Conservation (phyloP, 1,140 invertebrate genomes). For the Zaprionus africanus region DNA sequence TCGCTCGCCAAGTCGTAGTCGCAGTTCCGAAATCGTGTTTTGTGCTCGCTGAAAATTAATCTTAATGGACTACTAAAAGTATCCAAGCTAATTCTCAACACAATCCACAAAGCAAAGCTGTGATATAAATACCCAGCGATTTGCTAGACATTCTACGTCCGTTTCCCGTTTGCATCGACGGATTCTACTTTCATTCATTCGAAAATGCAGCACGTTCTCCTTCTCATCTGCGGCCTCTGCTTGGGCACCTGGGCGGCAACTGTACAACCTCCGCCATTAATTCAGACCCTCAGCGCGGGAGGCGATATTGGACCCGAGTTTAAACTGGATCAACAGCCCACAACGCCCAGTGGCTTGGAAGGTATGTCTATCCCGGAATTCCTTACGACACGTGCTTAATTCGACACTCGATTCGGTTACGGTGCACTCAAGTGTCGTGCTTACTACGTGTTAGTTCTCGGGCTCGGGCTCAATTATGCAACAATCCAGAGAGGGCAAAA, state of each 20-base stretch:
- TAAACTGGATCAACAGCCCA: conserved; percentile 23
- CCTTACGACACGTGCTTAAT: neutral
- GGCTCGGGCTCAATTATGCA: conserved; percentile 49
- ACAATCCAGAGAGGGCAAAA: neutral
- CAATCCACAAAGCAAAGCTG: conserved; percentile 50
- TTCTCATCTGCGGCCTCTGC: conserved; percentile 23
- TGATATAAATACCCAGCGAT: conserved; percentile 52
- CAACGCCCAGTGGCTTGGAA: conserved; percentile 41
- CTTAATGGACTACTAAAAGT: conserved; percentile 54
- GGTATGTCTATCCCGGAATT: conserved; percentile 36
- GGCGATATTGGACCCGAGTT: conserved; percentile 73
- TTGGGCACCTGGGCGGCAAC: conserved; percentile 51
- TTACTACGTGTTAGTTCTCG: conserved; percentile 59
- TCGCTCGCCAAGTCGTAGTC: conserved; percentile 16
- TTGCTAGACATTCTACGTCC: neutral
- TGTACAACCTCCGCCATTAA: conserved; percentile 60
- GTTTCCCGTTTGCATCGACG: neutral
- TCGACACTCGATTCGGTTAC: conserved; percentile 5
- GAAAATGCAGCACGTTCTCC: conserved; percentile 49
- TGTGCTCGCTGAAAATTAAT: conserved; percentile 24
- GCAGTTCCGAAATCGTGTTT: conserved; percentile 43
- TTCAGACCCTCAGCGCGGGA: conserved; percentile 61
- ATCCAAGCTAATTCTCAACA: neutral
- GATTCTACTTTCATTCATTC: neutral
- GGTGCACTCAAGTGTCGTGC: conserved; percentile 25